These are phyloP conservation scores for Globodera ellingtonae DNA, from an alignment of 1,140 invertebrate genomes.

Conservation along the genomic window DNA sequence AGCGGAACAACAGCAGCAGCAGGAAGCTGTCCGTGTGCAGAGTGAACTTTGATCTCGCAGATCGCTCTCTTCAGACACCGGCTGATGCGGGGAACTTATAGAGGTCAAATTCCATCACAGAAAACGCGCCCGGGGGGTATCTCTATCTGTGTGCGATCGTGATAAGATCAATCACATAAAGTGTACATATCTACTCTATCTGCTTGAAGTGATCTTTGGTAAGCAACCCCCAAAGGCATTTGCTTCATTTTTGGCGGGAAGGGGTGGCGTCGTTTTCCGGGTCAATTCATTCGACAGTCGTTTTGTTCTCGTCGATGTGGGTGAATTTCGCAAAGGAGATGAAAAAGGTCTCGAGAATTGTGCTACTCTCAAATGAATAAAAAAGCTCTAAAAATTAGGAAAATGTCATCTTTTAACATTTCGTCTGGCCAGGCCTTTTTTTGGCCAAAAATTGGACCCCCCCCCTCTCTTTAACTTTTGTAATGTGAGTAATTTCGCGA, in stretches of 20 bases:
- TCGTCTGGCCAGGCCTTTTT: not conserved
- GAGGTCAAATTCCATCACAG: slow-evolving; percentile 1
- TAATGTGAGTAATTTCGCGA: not conserved
- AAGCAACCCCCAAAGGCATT: not conserved
- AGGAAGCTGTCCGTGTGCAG: not conserved
- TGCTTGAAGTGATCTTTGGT: not conserved
- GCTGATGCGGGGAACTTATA: not conserved
- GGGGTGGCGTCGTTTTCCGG: not conserved
- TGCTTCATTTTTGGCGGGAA: no score
- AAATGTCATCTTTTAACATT: not conserved
- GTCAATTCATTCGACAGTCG: not conserved
- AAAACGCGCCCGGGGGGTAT: not conserved
- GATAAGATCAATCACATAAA: not conserved
- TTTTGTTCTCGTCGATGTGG: no score
- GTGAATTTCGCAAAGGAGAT: no score
- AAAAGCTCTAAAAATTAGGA: not conserved
- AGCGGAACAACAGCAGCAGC: not conserved
- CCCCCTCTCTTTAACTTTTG: not conserved
- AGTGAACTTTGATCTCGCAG: not conserved
- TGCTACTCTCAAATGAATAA: no score
- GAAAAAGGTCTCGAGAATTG: no score
- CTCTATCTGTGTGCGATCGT: not conserved
- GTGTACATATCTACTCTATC: no score
- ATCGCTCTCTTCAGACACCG: not conserved
- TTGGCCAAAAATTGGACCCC: not conserved